These are phyloP conservation scores for Microcebus tavaratra DNA, from an alignment of 2,113 vertebrate genomes.

Conservation along the genomic window DNA sequence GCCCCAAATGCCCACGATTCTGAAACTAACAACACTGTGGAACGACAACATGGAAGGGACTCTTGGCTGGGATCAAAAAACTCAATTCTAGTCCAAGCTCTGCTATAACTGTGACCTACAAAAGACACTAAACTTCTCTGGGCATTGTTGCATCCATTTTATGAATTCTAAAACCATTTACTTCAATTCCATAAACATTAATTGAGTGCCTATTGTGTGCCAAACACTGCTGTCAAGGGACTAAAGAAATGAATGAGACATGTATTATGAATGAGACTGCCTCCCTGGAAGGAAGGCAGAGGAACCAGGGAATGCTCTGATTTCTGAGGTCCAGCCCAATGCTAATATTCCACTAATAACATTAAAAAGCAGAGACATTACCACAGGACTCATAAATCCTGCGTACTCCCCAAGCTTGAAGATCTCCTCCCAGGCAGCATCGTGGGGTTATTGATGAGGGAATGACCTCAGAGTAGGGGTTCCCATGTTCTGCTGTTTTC, in stretches of 20 bases:
- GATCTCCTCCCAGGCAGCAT: background rate
- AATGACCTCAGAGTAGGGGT: background rate
- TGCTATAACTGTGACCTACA: background rate
- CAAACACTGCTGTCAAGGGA: background rate
- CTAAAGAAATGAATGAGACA: slow-evolving; percentile 9
- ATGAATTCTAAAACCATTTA: slow-evolving; percentile 8
- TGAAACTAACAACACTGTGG: background rate
- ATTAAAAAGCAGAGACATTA: background rate
- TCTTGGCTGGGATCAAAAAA: background rate
- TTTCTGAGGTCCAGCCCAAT: slow-evolving; percentile 1
- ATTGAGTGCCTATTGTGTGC: background rate
- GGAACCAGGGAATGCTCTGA: background rate
- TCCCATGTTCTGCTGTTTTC: background rate
- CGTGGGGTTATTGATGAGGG: background rate
- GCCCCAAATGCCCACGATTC: background rate
- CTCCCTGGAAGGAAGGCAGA: background rate
- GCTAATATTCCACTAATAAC: background rate
- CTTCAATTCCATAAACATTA: slow-evolving; percentile 18
- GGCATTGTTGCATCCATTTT: background rate
- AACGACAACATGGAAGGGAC: background rate
- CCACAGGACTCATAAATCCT: background rate
- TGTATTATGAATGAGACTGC: background rate
- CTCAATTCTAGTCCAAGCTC: background rate
- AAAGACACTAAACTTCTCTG: slow-evolving; percentile 25
- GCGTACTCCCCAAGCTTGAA: background rate